phyloP scores from a whole-genome alignment of 2,113 vertebrate species.

The Galemys pyrenaicus region DNA sequence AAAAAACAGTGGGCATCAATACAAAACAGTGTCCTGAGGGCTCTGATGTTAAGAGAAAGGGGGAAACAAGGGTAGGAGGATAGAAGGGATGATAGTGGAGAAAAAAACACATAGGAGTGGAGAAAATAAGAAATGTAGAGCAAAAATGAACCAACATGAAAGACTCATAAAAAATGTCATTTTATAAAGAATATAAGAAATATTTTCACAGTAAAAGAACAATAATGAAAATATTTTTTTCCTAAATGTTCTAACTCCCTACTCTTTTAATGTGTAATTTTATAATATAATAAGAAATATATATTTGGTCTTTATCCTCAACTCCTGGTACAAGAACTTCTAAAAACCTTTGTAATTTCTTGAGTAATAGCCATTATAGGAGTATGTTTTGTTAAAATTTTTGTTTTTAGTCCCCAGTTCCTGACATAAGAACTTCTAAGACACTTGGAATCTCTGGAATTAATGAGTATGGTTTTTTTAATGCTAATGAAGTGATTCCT shows the following conservation, averaged over 20 bases:
- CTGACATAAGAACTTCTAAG: neutral
- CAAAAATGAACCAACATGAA: too few relatives aligned
- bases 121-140: too few relatives aligned
- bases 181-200: neutral
- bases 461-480: neutral
- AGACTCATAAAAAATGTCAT: too few relatives aligned
- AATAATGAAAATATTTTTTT: conserved; percentile 37
- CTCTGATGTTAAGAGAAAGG: too few relatives aligned
- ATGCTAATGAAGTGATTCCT: neutral
- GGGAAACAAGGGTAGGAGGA: too few relatives aligned
- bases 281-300: neutral
- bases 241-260: neutral
- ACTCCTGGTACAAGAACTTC: neutral
- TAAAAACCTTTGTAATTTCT: conserved; percentile 12
- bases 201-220: conserved; percentile 50
- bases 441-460: neutral
- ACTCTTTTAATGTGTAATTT: neutral
- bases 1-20: too few relatives aligned
- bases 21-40: too few relatives aligned
- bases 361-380: neutral
- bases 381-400: neutral
- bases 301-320: neutral
- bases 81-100: too few relatives aligned
- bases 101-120: too few relatives aligned
- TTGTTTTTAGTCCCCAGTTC: neutral